phyloP scores from a whole-genome alignment of 2,797 vertebrate species.

The Gymnopithys bicolor region DNA sequence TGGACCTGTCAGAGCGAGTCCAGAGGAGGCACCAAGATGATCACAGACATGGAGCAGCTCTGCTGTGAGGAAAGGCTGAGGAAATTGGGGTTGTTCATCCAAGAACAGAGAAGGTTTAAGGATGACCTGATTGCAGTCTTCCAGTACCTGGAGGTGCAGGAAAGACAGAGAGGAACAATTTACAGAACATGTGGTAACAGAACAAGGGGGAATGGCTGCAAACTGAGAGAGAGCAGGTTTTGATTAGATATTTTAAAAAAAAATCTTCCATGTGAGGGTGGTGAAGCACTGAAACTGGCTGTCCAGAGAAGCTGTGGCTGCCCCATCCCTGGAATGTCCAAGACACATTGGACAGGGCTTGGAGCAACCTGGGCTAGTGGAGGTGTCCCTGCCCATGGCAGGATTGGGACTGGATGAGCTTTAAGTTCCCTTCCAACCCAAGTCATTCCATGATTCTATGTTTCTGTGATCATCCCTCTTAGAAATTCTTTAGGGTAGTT shows the following conservation, averaged over 20 bases:
- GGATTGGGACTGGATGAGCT: accelerated
- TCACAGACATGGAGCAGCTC: neutral
- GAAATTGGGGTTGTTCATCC: accelerated
- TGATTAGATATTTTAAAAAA: too few relatives aligned
- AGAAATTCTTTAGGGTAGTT: neutral
- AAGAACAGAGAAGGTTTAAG: neutral
- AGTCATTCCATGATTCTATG: neutral
- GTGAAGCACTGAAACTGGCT: accelerated
- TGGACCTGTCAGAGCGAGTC: neutral
- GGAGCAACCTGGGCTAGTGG: accelerated
- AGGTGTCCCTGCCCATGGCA: neutral
- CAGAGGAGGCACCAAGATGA: neutral
- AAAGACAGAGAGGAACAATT: neutral
- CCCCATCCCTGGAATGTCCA: neutral
- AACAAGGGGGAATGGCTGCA: neutral
- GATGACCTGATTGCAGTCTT: accelerated
- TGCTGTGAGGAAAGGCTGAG: neutral
- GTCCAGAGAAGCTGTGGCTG: neutral
- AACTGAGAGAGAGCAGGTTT: accelerated
- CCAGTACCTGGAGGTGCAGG: neutral
- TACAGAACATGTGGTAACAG: neutral
- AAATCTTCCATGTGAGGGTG: neutral
- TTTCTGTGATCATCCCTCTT: neutral
- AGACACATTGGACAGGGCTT: accelerated
- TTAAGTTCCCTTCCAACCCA: neutral